Base-by-base conservation (phyloP, 92 coral and sea anemone genomes). In the Plumapathes pennacea region DNA sequence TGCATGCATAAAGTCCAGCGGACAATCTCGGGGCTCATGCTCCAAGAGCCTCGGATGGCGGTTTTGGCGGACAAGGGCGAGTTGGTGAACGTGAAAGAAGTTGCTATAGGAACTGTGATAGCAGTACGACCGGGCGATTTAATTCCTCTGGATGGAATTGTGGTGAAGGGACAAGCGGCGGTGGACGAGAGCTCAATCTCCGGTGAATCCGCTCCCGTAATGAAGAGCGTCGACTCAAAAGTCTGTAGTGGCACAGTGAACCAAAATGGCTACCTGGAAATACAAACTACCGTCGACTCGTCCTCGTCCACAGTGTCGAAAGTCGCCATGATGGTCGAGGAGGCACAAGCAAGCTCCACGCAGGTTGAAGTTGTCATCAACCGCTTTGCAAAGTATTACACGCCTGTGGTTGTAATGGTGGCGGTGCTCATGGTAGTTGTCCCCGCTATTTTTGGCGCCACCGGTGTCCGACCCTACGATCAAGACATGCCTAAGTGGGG, bases 101-200 rank as follows among this genome's bases (percentile, higher is more conserved):
- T 94, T 32, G 56, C 88, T 38, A 54, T 85, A 42, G 99, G 99
- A 46, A 76, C 96, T 2, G 59, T 79, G 2, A 94, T 94, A 20
- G 99, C 99, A 25, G 83, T 94, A n/a, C 70, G 96, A 32, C 99
- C 96, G 6, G 99, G 99, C 3, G 99, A 94, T 49, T 76, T 94
- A 2, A 80, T 94, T 28, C 90, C 99, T 15, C 77, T 94, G 50
- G 99, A 94, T 81, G 99, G 99, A 18, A 71, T 84, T 13, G 99
- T 94, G 3, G 85, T 84, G 22, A 94, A 83, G 31, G 99, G 99
- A 0, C 73, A 76, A 7, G 90, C 99, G 1, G 73, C 99, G n/a
- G 84, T 94, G 1, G 99, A 94, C 40, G 99, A 94, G 69, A 94
- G 99, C 32, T 88, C 99, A 2, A 75, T 94, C 20, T 90, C 99